Conservation (phyloP, 2,888 invertebrate genomes). For the Blera fallax region DNA sequence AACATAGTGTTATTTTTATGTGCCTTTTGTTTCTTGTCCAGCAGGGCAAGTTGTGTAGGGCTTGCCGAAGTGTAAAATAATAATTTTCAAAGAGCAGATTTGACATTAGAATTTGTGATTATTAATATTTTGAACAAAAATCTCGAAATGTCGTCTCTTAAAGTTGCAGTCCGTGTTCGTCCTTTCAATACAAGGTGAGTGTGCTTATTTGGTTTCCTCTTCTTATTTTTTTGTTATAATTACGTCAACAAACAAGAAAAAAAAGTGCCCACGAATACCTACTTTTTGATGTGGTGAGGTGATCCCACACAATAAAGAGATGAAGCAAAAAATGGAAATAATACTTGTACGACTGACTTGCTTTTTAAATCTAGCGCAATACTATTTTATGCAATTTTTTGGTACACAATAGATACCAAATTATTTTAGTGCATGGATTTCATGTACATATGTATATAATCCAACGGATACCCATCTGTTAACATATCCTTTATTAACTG, state of each 20-base stretch:
- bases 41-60: slow-evolving; percentile 29
- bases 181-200: slow-evolving; percentile 93
- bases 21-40: slow-evolving; percentile 44
- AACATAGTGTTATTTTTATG: slow-evolving; percentile 43
- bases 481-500: neutral
- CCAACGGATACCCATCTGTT: neutral
- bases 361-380: slow-evolving; percentile 26
- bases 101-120: neutral
- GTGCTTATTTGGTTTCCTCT: slow-evolving; percentile 10
- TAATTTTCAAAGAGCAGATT: neutral
- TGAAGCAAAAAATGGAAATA: slow-evolving; percentile 40
- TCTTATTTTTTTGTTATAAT: slow-evolving; percentile 29
- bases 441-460: neutral
- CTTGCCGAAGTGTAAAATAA: slow-evolving; percentile 28
- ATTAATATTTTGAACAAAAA: neutral
- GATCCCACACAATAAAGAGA: slow-evolving; percentile 53
- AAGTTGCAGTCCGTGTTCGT: slow-evolving; percentile 94
- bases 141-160: slow-evolving; percentile 91
- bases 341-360: slow-evolving; percentile 8
- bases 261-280: slow-evolving; percentile 13
- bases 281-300: slow-evolving; percentile 5
- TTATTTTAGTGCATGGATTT: neutral
- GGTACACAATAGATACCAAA: neutral
- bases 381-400: slow-evolving; percentile 42
- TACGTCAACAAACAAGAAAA: slow-evolving; percentile 60